phyloP scores from a whole-genome alignment of 2,797 vertebrate species.

The Dromococcyx pavoninus region DNA sequence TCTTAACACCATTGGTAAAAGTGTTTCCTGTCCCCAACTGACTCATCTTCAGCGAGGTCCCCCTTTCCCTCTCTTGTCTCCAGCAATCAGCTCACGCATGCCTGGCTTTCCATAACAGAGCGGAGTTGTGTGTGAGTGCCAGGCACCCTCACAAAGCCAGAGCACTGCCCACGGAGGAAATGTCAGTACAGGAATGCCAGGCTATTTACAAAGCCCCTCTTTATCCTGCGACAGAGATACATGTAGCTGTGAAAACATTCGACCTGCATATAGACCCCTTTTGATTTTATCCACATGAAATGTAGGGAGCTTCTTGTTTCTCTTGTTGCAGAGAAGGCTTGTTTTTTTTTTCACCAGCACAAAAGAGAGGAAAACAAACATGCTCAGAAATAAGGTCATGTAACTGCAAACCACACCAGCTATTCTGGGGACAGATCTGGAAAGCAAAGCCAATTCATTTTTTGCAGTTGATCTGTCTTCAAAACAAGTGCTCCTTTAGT shows the following conservation, averaged over 20 bases:
- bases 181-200: conserved; percentile 13
- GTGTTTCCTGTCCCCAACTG: conserved; percentile 66
- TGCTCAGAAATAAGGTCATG: not conserved
- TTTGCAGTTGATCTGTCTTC: conserved; percentile 29
- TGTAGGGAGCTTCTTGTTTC: not conserved
- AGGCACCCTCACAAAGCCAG: conserved; percentile 41
- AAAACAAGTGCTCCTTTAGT: not conserved
- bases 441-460: conserved; percentile 28
- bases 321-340: not conserved
- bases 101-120: conserved; percentile 60
- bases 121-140: conserved; percentile 24
- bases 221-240: not conserved
- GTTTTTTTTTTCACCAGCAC: not conserved
- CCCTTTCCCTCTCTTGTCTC: conserved; percentile 52
- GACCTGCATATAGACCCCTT: not conserved
- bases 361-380: not conserved
- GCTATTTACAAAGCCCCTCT: not conserved
- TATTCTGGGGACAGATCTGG: conserved; percentile 45
- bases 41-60: conserved; percentile 35
- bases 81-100: conserved; percentile 64
- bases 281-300: not conserved
- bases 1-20: not conserved
- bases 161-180: conserved; percentile 14
- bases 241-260: not conserved
- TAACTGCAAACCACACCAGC: not conserved